phyloP scores from a whole-genome alignment of 2,797 vertebrate genomes.

The Trachurus trachurus region DNA sequence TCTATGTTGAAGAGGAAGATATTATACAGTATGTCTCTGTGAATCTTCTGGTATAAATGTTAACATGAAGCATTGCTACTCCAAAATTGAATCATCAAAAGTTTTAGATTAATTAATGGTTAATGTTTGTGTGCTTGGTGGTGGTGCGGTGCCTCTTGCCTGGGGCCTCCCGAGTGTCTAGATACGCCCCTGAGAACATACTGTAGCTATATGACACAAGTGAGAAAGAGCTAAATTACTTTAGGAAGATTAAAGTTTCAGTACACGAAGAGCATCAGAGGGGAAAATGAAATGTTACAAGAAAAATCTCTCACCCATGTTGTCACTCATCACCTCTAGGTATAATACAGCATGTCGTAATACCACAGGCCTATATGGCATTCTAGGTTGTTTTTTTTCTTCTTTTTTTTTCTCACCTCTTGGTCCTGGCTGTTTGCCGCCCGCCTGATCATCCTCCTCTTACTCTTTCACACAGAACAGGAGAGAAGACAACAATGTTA shows the following conservation, averaged over 20 bases:
- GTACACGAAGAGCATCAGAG: neutral
- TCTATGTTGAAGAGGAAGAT: too few relatives aligned
- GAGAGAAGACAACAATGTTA: conserved; percentile 84
- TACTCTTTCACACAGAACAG: conserved; percentile 77
- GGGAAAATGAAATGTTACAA: neutral
- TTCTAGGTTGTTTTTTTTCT: neutral
- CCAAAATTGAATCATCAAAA: too few relatives aligned
- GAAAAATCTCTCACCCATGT: neutral
- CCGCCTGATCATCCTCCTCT: conserved; percentile 54
- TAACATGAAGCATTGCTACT: too few relatives aligned
- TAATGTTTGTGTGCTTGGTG: too few relatives aligned
- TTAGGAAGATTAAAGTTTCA: neutral
- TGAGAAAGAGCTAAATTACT: neutral
- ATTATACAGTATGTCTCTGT: too few relatives aligned
- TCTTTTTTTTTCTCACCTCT: neutral
- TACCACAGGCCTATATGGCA: neutral
- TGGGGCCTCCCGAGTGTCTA: too few relatives aligned
- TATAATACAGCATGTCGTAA: neutral
- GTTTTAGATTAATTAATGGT: too few relatives aligned
- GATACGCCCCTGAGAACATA: too few relatives aligned
- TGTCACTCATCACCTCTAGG: too few relatives aligned
- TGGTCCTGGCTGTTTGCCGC: conserved; percentile 31
- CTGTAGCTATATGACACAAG: neutral
- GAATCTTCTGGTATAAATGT: too few relatives aligned
- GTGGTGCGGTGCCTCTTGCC: too few relatives aligned